These are phyloP conservation scores for Hypotaenidia philippensis DNA, from an alignment of 2,797 vertebrate genomes.

Conservation along the genomic window DNA sequence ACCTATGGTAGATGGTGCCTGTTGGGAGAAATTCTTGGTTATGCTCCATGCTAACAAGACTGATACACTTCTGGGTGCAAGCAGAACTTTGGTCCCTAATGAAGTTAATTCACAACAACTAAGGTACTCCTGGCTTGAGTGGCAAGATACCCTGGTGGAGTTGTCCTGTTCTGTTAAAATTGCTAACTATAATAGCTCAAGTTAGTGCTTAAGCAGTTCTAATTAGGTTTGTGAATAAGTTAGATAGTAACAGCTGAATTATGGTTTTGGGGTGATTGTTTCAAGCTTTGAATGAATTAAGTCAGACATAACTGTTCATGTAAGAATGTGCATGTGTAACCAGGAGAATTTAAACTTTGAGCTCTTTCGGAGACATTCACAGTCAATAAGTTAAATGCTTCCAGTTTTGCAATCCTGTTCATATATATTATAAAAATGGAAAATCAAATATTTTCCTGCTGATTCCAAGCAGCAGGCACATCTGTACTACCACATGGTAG, in stretches of 20 bases:
- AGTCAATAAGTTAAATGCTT: neutral
- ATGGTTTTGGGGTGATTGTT: neutral
- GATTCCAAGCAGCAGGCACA: neutral
- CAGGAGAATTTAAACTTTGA: neutral
- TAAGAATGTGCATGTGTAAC: neutral
- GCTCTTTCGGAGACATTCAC: neutral
- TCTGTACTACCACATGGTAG: neutral
- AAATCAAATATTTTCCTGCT: fast-evolving
- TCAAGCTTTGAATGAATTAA: neutral
- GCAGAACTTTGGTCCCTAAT: neutral
- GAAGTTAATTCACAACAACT: neutral
- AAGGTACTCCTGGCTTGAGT: neutral
- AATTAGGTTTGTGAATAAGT: neutral
- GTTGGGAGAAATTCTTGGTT: neutral
- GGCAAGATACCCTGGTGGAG: neutral
- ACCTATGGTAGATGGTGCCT: neutral
- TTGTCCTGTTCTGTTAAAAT: neutral
- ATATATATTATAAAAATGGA: neutral
- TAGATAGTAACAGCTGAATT: neutral
- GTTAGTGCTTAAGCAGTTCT: neutral
- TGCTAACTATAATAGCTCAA: neutral
- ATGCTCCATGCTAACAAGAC: too few species aligned
- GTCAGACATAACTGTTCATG: fast-evolving
- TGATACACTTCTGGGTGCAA: neutral
- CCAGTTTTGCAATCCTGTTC: neutral